These are phyloP conservation scores for Crossaster papposus DNA, from an alignment of 53 echinoderm and acorn worm genomes.

Conservation along the genomic window DNA sequence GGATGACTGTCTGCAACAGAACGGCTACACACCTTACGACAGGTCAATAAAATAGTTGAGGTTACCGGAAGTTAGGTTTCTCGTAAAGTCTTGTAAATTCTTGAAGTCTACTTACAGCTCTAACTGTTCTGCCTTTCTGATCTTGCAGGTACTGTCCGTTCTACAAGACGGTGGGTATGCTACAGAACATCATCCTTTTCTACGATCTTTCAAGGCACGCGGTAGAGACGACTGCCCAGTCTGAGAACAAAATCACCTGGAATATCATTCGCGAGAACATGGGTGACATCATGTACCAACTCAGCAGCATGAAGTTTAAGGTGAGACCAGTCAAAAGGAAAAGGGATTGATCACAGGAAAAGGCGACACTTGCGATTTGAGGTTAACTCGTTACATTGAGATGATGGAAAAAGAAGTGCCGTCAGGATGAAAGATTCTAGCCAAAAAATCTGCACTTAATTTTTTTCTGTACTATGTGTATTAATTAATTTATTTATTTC, in stretches of 20 bases:
- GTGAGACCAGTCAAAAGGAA: constrained; percentile 34
- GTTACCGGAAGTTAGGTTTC: too few relatives aligned
- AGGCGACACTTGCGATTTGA: too few relatives aligned
- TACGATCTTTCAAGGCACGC: constrained; percentile 94
- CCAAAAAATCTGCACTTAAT: too few relatives aligned
- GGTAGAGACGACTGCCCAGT: constrained; percentile 93
- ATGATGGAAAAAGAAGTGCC: too few relatives aligned
- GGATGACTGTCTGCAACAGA: constrained; percentile 97
- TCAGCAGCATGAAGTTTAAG: constrained; percentile 99
- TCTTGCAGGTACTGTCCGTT: constrained; percentile 88
- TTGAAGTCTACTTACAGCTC: too few relatives aligned
- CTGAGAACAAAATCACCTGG: constrained; percentile 98
- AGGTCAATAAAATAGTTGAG: constrained; percentile 68
- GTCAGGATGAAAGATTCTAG: too few relatives aligned
- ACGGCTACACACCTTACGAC: constrained; percentile 97
- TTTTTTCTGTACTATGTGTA: too few relatives aligned
- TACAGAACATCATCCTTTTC: constrained; percentile 90
- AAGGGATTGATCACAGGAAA: too few relatives aligned
- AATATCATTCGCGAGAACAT: constrained; percentile 86
- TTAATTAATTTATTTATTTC: neutral
- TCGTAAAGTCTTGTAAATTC: too few relatives aligned
- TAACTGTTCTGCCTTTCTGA: neutral
- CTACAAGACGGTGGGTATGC: constrained; percentile 98
- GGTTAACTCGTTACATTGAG: too few relatives aligned
- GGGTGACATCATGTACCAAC: constrained; percentile 95